Evolutionary conservation across 2,888 invertebrate genomes (phyloP).

Genomic region (Stegana nigrithorax): DNA sequence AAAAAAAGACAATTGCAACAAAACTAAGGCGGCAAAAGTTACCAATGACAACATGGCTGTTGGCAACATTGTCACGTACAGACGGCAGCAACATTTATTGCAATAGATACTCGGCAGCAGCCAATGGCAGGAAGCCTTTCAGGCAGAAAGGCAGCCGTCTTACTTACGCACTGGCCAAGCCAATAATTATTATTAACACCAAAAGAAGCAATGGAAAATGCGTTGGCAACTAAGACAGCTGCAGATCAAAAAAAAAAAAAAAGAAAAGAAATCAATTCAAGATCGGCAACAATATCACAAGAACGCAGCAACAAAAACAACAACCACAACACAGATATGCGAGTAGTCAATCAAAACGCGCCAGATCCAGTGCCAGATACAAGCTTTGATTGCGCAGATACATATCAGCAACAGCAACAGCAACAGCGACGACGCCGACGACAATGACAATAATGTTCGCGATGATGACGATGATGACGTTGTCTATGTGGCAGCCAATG

Average conservation of each 20-base stretch:
- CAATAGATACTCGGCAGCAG: slow-evolving; percentile 11
- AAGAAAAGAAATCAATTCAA: background rate
- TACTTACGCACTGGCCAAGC: slow-evolving; percentile 14
- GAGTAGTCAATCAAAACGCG: slow-evolving; percentile 43
- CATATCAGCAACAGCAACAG: too few relatives aligned
- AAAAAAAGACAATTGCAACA: background rate
- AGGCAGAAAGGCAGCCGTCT: background rate
- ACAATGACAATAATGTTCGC: background rate
- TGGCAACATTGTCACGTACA: slow-evolving; percentile 23
- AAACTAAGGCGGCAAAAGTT: too few relatives aligned
- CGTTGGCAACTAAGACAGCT: background rate
- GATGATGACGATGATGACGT: background rate
- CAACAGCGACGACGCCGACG: background rate
- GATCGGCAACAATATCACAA: background rate
- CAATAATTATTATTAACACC: slow-evolving; percentile 27
- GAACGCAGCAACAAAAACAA: background rate
- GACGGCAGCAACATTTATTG: slow-evolving; percentile 10
- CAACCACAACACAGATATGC: slow-evolving; percentile 14
- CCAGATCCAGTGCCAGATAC: slow-evolving; percentile 38
- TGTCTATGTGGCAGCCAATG: slow-evolving; percentile 1
- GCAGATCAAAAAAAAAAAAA: background rate
- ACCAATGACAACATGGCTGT: too few relatives aligned
- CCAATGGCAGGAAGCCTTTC: background rate
- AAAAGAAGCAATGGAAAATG: slow-evolving; percentile 18
- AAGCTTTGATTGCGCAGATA: slow-evolving; percentile 12